A percentile compares a stretch with the other conserved stretches of the same genome.
Evolutionary conservation across 2,797 vertebrate genomes (phyloP).

Genomic region (Tachyglossus aculeatus): DNA sequence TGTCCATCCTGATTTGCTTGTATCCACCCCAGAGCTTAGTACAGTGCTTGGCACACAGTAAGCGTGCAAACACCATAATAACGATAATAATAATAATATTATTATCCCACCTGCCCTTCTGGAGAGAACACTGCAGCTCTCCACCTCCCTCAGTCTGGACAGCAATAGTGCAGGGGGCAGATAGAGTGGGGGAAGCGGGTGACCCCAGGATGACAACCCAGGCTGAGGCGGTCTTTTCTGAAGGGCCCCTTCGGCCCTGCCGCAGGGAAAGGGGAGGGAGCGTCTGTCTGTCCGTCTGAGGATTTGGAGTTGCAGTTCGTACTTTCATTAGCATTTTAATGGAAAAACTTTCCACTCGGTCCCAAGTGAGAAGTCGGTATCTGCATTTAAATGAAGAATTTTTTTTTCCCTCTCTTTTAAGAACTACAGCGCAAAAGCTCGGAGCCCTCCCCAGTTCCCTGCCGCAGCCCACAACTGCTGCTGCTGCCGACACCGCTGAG

Average conservation of each 20-base stretch:
- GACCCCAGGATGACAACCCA: background rate
- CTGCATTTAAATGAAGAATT: slow-evolving; percentile 81
- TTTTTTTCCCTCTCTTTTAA: slow-evolving; percentile 52
- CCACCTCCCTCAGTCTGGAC: background rate
- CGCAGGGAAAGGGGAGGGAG: slow-evolving; percentile 44
- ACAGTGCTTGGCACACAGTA: too few relatives aligned
- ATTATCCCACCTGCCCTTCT: too few relatives aligned
- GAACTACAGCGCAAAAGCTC: slow-evolving; percentile 61
- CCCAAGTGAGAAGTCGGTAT: slow-evolving; percentile 77
- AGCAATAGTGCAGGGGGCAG: background rate
- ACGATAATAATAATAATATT: too few relatives aligned
- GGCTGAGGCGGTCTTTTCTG: slow-evolving; percentile 35
- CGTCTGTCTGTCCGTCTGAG: slow-evolving; percentile 1
- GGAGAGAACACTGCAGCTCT: too few relatives aligned
- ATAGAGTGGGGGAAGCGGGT: too few relatives aligned
- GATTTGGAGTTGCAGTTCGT: slow-evolving; percentile 74
- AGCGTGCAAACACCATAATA: too few relatives aligned
- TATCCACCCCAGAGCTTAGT: too few relatives aligned
- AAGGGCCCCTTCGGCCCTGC: slow-evolving; percentile 42
- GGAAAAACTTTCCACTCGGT: slow-evolving; percentile 79
- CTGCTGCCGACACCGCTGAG: background rate
- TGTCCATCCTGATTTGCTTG: too few relatives aligned
- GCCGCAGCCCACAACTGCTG: slow-evolving; percentile 1
- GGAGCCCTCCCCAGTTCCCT: slow-evolving; percentile 34
- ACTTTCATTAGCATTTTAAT: slow-evolving; percentile 86